Percentiles rank a stretch among this genome's conserved stretches.
These are phyloP conservation scores for Meloe dianella DNA, from an alignment of 2,888 invertebrate genomes.

Conservation along the genomic window DNA sequence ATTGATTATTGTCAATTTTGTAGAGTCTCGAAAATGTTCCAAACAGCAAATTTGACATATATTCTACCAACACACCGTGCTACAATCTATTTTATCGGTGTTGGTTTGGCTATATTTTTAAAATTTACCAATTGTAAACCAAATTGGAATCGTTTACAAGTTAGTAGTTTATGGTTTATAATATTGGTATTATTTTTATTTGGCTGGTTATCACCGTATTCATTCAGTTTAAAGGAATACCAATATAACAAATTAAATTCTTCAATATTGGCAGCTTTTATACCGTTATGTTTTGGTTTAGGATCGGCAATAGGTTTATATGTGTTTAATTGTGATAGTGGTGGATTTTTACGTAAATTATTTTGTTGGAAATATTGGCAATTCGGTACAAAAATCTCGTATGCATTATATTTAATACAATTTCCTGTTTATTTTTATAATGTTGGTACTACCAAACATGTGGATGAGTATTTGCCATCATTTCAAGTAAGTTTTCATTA, in stretches of 20 bases:
- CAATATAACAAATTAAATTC: conserved; percentile 61
- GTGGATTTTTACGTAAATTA: conserved; percentile 60
- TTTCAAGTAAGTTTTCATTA: conserved; percentile 60
- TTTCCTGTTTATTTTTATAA: conserved; percentile 71
- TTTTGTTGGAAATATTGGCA: conserved; percentile 64
- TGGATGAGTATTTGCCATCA: conserved; percentile 61
- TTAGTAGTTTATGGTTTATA: conserved; percentile 58
- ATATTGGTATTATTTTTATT: conserved; percentile 56
- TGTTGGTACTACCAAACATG: conserved; percentile 64
- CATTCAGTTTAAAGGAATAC: conserved; percentile 63
- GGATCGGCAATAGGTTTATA: background rate
- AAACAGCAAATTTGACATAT: conserved; percentile 70
- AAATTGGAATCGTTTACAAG: conserved; percentile 55
- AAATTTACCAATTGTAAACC: conserved; percentile 37
- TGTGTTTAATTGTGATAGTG: background rate
- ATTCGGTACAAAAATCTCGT: conserved; percentile 67
- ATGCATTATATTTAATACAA: conserved; percentile 67
- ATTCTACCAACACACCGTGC: conserved; percentile 69
- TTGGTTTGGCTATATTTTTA: conserved; percentile 65
- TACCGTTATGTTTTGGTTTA: conserved; percentile 53
- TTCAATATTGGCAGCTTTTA: conserved; percentile 64
- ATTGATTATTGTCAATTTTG: conserved; percentile 34
- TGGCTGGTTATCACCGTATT: conserved; percentile 63
- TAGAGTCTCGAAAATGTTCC: conserved; percentile 67
- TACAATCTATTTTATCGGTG: conserved; percentile 70